These are phyloP conservation scores for Octopus sinensis DNA, from an alignment of 1,140 invertebrate genomes.

Conservation along the genomic window DNA sequence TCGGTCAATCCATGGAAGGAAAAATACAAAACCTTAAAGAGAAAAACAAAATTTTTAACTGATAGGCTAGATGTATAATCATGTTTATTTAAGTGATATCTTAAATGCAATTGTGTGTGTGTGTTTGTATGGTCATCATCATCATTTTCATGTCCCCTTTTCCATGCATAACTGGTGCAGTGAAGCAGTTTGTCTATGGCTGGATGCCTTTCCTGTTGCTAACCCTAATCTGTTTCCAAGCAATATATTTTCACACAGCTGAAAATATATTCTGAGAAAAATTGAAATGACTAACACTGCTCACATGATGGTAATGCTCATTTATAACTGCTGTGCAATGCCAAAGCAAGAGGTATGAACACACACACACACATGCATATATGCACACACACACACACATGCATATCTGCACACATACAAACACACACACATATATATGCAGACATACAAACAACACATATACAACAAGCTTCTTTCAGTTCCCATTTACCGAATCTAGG, in stretches of 20 bases:
- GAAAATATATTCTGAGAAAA: too few relatives aligned
- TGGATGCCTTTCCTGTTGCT: too few relatives aligned
- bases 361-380: not conserved
- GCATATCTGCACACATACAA: not conserved
- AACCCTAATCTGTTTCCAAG: too few relatives aligned
- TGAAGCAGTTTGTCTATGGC: not conserved
- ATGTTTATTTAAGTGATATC: not conserved
- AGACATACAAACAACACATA: too few relatives aligned
- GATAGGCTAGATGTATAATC: not conserved
- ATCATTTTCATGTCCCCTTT: not conserved
- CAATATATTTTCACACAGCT: too few relatives aligned
- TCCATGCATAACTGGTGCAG: not conserved
- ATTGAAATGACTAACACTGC: too few relatives aligned
- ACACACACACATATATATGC: not conserved
- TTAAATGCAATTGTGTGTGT: not conserved
- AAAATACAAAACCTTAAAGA: constrained; percentile 40
- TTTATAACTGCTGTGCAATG: not conserved
- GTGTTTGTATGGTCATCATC: not conserved
- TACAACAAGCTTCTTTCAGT: too few relatives aligned
- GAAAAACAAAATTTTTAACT: constrained; percentile 11
- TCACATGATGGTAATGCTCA: not conserved
- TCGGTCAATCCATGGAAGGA: constrained; percentile 46
- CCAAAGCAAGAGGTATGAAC: not conserved
- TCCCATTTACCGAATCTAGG: too few relatives aligned
- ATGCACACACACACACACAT: not conserved